Percentiles rank a stretch among this genome's conserved stretches.
These are phyloP conservation scores for Aporrectodea caliginosa DNA, from an alignment of 1,140 invertebrate species.

Conservation along the genomic window DNA sequence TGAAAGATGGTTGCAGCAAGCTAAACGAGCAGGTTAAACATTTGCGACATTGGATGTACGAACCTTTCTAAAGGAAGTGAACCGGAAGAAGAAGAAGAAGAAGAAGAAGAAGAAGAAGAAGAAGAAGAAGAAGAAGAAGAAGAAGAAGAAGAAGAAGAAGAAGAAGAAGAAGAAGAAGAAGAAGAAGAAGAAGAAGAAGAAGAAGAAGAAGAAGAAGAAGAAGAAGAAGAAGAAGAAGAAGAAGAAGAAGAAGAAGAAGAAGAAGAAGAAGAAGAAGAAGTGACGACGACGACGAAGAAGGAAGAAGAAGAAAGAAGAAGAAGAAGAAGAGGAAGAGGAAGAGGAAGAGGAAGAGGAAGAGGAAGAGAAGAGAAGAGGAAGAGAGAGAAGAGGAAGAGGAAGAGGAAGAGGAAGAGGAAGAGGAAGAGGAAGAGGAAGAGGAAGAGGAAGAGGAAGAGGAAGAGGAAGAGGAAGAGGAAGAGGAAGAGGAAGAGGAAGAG, in stretches of 20 bases:
- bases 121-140: neutral
- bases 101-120: neutral
- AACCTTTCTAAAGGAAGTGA: no score
- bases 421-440: no score
- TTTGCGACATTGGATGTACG: no score
- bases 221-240: neutral
- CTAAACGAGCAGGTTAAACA: no score
- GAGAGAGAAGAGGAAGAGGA: slow-evolving; percentile 27
- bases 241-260: neutral
- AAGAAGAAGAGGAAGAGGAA: slow-evolving; percentile 20
- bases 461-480: no score
- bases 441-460: no score
- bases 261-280: neutral
- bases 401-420: slow-evolving; percentile 30
- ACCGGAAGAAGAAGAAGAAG: no score
- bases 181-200: neutral
- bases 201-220: neutral
- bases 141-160: neutral
- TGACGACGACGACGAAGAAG: no score
- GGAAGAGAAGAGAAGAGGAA: slow-evolving; percentile 24
- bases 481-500: no score
- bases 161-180: neutral
- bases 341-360: slow-evolving; percentile 23
- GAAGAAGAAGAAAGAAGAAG: slow-evolving; percentile 20
- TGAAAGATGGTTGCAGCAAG: no score